phyloP scores from a whole-genome alignment of 2,888 invertebrate species.

The Apotomis capreana region DNA sequence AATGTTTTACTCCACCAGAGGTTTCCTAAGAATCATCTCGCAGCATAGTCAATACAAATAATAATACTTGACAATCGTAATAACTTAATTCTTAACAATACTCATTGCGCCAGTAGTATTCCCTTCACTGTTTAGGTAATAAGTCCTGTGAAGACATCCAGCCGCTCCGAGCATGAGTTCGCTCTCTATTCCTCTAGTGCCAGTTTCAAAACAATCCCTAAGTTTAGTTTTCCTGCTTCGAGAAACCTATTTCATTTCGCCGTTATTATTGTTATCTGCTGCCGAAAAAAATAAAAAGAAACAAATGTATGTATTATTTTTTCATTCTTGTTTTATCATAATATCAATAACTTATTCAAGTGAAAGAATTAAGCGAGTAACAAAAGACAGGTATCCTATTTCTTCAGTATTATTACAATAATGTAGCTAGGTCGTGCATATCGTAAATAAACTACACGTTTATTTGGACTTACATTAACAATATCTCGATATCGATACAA shows the following conservation, averaged over 20 bases:
- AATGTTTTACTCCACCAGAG: background rate
- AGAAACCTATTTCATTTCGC: background rate
- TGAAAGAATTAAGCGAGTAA: slow-evolving; percentile 17
- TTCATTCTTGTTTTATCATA: slow-evolving; percentile 24
- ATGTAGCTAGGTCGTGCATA: slow-evolving; percentile 29
- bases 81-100: slow-evolving; percentile 35
- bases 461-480: slow-evolving; percentile 15
- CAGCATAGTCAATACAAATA: slow-evolving; percentile 16
- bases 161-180: no score
- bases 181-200: background rate
- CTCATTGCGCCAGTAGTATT: slow-evolving; percentile 38
- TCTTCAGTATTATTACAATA: slow-evolving; percentile 31
- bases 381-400: slow-evolving; percentile 20
- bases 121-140: background rate
- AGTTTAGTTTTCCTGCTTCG: background rate
- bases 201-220: background rate
- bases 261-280: background rate
- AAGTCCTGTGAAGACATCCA: background rate
- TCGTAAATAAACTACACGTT: slow-evolving; percentile 18
- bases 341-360: slow-evolving; percentile 26
- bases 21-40: slow-evolving; percentile 9
- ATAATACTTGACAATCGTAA: slow-evolving; percentile 32
- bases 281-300: no score
- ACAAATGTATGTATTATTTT: no score
- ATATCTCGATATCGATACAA: slow-evolving; percentile 15